Base-by-base conservation (phyloP, 1,140 invertebrate species). In the Trachymyrmex cornetzi region DNA sequence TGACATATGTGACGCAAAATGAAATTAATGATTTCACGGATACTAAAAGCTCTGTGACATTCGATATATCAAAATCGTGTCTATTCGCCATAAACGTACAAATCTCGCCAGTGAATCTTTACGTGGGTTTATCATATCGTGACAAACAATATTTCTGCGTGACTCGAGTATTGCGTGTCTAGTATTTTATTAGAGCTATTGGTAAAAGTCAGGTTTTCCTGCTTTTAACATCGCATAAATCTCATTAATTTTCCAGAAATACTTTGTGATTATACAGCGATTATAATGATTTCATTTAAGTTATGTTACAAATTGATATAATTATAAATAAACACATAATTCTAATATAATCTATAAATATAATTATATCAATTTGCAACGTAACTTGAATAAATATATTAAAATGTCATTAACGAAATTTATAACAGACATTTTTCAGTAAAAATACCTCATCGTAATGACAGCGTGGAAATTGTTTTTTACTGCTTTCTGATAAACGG, bases 401-500 rank as follows among this genome's bases (percentile, higher is more conserved):
- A 63, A 79, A 48, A 1, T 2, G 5, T 5, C 6, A 30, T 79
- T 69, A 30, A 5, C 16, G n/a, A 34, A 79, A 66, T 16, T 63
- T 79, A 44, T 64, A 1, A 66, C 34, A 50, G 3, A 24, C 0
- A n/a, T 53, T 80, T 66, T 53, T 53, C 7, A 16, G 2, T 48
- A 3, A 24, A 61, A 30, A 0, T 92, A 97, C 96, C 96, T 97
- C 97, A 97, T 97, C 0, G 96, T 96, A 48, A 97, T 94, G 3
- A 97, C 96, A 3, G 94, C 95, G 87, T 97, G 97, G 7, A 97
- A 93, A 92, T 97, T 97, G 61, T 96, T 96, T 9, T 96, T 92
- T 5, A 98, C 97, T 55, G 96, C 93, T 80, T 97, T 97, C 87
- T 97, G 96, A 93, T 97, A 98, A 55, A 96, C 95, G 0, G 96